Evolutionary conservation across 2,888 invertebrate genomes (phyloP).

Genomic region (Schizotus pectinicornis): DNA sequence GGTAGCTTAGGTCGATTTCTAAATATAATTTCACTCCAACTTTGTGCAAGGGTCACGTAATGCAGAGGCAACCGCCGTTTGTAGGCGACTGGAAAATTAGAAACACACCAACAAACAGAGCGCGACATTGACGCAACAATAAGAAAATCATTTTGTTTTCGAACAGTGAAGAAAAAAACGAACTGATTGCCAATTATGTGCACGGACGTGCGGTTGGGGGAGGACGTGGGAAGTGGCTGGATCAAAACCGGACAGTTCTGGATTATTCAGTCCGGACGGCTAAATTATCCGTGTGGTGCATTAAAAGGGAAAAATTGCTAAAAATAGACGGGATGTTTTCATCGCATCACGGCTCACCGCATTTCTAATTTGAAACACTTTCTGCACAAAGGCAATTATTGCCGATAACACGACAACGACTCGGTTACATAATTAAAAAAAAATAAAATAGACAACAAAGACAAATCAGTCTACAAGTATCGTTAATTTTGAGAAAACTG

Average conservation of each 20-base stretch:
- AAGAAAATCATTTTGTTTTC: slow-evolving; percentile 21
- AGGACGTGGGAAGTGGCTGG: no score
- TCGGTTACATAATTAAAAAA: neutral
- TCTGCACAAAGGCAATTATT: slow-evolving; percentile 8
- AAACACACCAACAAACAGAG: slow-evolving; percentile 37
- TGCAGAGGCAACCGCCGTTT: slow-evolving; percentile 25
- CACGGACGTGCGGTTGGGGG: neutral
- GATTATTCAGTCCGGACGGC: neutral
- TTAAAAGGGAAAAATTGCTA: slow-evolving; percentile 6
- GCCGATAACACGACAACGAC: slow-evolving; percentile 7
- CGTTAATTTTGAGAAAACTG: neutral
- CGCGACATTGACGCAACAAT: slow-evolving; percentile 31
- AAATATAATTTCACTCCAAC: slow-evolving; percentile 36
- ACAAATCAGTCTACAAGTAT: neutral
- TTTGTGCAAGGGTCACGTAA: slow-evolving; percentile 33
- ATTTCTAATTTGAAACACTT: slow-evolving; percentile 25
- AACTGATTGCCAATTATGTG: neutral
- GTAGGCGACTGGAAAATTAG: slow-evolving; percentile 35
- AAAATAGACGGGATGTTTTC: slow-evolving; percentile 8
- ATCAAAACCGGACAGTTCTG: neutral
- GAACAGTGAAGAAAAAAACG: slow-evolving; percentile 3
- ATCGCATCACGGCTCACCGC: slow-evolving; percentile 9
- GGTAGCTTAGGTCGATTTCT: slow-evolving; percentile 31
- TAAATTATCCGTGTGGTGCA: neutral
- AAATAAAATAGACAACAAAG: neutral